phyloP scores from a whole-genome alignment of 2,113 vertebrate species.

The Diadophis punctatus region DNA sequence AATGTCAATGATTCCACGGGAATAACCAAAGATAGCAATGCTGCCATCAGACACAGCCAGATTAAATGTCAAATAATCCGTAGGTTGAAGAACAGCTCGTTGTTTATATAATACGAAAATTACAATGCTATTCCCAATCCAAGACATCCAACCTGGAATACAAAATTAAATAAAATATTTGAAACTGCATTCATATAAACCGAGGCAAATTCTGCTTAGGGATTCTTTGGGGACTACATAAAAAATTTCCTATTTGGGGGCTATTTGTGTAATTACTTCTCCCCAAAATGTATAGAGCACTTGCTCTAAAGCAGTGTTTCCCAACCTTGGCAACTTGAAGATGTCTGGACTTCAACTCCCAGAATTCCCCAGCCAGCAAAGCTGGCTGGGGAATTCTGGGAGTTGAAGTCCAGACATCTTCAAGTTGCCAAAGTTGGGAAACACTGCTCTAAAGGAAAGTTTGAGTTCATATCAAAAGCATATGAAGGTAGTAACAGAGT shows the following conservation, averaged over 20 bases:
- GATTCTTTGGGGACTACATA: not conserved
- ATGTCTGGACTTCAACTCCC: too few relatives aligned
- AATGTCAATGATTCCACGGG: slow-evolving; percentile 80
- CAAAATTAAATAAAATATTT: slow-evolving; percentile 29
- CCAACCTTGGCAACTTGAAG: too few relatives aligned
- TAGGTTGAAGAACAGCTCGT: slow-evolving; percentile 75
- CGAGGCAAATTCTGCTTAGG: not conserved
- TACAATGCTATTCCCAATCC: slow-evolving; percentile 85
- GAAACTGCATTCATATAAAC: not conserved
- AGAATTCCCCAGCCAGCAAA: too few relatives aligned
- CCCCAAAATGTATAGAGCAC: not conserved
- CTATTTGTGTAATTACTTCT: not conserved
- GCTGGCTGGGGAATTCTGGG: too few relatives aligned
- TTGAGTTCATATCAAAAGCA: not conserved
- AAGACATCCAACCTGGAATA: slow-evolving; percentile 79
- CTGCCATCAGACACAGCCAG: slow-evolving; percentile 80
- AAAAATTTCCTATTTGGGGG: not conserved
- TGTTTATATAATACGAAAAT: slow-evolving; percentile 83
- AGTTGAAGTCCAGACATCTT: too few relatives aligned
- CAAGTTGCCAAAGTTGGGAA: too few relatives aligned
- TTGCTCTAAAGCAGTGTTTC: too few relatives aligned
- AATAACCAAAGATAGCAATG: slow-evolving; percentile 82
- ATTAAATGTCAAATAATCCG: slow-evolving; percentile 83
- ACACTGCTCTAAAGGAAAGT: not conserved
- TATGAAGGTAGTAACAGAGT: not conserved